Conservation (phyloP, 2,888 invertebrate species). For the Halocaridina rubra region DNA sequence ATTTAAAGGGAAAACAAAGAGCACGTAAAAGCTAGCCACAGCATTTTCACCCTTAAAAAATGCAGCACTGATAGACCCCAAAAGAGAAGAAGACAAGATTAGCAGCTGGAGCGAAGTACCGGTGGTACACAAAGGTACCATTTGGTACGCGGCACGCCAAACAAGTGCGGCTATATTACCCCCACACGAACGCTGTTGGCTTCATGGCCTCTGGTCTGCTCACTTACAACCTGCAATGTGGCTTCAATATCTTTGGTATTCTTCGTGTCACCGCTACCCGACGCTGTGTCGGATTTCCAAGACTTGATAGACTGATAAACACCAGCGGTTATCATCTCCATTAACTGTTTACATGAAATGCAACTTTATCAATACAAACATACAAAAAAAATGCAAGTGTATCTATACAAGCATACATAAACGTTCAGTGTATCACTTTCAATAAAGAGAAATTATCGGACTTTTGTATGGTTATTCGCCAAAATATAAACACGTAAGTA, state of each 20-base stretch:
- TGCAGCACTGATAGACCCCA: too few relatives aligned
- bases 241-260: neutral
- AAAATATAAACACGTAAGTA: too few relatives aligned
- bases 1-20: too few relatives aligned
- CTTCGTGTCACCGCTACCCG: neutral
- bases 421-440: too few relatives aligned
- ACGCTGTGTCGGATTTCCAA: slow-evolving; percentile 38
- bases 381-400: too few relatives aligned
- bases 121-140: too few relatives aligned
- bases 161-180: slow-evolving; percentile 42
- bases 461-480: too few relatives aligned
- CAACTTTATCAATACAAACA: too few relatives aligned
- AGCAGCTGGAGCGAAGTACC: slow-evolving; percentile 37
- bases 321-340: slow-evolving; percentile 53
- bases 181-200: slow-evolving; percentile 38
- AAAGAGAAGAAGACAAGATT: slow-evolving; percentile 10
- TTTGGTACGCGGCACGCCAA: slow-evolving; percentile 28
- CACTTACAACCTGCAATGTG: slow-evolving; percentile 52
- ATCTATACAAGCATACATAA: too few relatives aligned
- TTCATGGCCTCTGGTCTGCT: slow-evolving; percentile 32
- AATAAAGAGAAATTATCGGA: too few relatives aligned
- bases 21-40: too few relatives aligned
- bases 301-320: slow-evolving; percentile 40
- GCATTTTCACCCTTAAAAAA: too few relatives aligned
- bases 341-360: slow-evolving; percentile 40